phyloP scores from a whole-genome alignment of 2,113 vertebrate genomes.

The Melanerpes formicivorus region DNA sequence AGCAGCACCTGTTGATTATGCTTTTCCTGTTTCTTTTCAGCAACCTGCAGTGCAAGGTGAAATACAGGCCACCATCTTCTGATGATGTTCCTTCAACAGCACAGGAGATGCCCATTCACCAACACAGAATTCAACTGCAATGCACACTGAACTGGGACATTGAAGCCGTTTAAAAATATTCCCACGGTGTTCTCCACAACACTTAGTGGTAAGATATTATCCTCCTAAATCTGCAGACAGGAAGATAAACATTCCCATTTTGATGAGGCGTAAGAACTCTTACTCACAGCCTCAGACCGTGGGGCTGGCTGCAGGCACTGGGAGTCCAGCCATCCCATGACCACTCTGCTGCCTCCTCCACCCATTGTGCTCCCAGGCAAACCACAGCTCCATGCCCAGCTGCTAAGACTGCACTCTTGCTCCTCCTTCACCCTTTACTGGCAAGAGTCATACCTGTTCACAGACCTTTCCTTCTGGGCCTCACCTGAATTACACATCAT shows the following conservation, averaged over 20 bases:
- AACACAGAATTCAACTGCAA: not conserved
- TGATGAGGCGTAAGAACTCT: not conserved
- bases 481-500: not conserved
- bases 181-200: not conserved
- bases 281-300: not conserved
- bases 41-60: not conserved
- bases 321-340: not conserved
- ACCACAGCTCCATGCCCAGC: not conserved
- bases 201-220: conserved; percentile 43
- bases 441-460: not conserved
- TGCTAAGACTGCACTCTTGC: not conserved
- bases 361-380: not conserved
- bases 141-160: not conserved
- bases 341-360: not conserved
- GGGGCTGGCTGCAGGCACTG: not conserved
- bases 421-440: not conserved
- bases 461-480: not conserved
- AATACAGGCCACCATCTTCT: not conserved
- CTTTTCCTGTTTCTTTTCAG: not conserved
- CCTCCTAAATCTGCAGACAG: not conserved
- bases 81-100: not conserved
- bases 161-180: not conserved
- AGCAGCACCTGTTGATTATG: not conserved
- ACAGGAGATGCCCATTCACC: not conserved
- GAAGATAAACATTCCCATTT: not conserved